These are phyloP conservation scores for Xylocampa areola DNA, from an alignment of 2,888 invertebrate genomes.

Conservation along the genomic window DNA sequence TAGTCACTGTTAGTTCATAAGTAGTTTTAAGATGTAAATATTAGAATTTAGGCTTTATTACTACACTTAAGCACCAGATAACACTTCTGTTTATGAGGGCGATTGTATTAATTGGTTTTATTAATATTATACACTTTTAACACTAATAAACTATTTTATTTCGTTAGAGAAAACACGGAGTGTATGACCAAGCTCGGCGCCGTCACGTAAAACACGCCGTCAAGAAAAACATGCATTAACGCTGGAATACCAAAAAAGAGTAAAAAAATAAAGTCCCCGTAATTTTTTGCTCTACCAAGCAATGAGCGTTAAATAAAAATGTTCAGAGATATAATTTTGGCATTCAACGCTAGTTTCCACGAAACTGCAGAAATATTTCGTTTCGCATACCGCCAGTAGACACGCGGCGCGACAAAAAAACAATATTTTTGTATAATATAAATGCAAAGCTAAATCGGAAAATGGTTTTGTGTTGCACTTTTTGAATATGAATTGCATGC, in stretches of 20 bases:
- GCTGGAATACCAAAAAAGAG: not conserved
- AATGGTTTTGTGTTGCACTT: constrained; percentile 41
- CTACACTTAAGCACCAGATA: no score
- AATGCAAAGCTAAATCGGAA: constrained; percentile 52
- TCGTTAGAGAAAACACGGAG: no score
- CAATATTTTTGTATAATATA: constrained; percentile 49
- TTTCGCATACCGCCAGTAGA: constrained; percentile 33
- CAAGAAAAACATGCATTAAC: no score
- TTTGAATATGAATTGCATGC: constrained; percentile 31
- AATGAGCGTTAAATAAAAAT: constrained; percentile 49
- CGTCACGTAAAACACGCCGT: no score
- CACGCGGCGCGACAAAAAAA: constrained; percentile 36
- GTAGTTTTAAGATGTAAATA: no score
- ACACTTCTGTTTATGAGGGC: no score
- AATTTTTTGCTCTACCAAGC: constrained; percentile 12
- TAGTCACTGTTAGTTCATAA: no score
- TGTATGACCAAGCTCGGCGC: no score
- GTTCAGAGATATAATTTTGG: constrained; percentile 44
- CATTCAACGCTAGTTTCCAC: constrained; percentile 40
- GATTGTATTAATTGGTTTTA: no score
- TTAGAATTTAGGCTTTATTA: no score
- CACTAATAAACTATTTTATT: no score
- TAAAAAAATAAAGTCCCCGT: constrained; percentile 9
- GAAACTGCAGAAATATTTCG: constrained; percentile 33
- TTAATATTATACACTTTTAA: no score